Base-by-base conservation (phyloP, 1,140 invertebrate species). In the Paracyclopina nana region DNA sequence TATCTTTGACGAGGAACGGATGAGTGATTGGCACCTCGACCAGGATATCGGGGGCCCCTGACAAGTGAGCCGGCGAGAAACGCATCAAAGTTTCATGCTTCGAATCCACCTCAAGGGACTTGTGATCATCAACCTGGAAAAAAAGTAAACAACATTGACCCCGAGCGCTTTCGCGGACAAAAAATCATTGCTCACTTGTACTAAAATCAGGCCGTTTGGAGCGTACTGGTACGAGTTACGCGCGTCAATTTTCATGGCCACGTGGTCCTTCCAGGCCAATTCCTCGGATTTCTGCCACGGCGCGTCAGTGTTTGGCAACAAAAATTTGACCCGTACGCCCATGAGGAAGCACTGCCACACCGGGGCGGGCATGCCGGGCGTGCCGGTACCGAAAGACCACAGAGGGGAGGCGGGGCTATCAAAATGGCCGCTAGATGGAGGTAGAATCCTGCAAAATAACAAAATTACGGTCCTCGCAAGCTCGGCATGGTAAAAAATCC, bases 1-100 rank as follows among this genome's bases (percentile, higher is more conserved):
- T 48, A 5, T 52, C 50, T 29, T 52, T 52, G 5, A 52, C 50
- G 43, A 44, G 43, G 31, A 52, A 52, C 11, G 50, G 50, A 52
- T 52, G 50, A 18, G 43, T 40, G 9, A 45, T 20, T 14, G 34
- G 11, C 22, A 24, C 27, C 18, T 52, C 50, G 27, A 27, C 50
- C 14, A 52, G 27, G 16, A 52, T 42, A 28, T 52, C 50, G 28
- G 34, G 25, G 45, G 45, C n/a, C 14, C n/a, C n/a, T n/a, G n/a
- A n/a, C n/a, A n/a, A n/a, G n/a, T n/a, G n/a, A n/a, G n/a, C n/a
- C n/a, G n/a, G n/a, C n/a, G n/a, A n/a, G n/a, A n/a, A n/a, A n/a
- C n/a, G n/a, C n/a, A n/a, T n/a, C n/a, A n/a, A n/a, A n/a, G n/a
- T n/a, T n/a, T n/a, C n/a, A n/a, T n/a, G n/a, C n/a, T n/a, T n/a